Base-by-base conservation (phyloP, 1,140 invertebrate genomes). In the Drosophila takahashii region DNA sequence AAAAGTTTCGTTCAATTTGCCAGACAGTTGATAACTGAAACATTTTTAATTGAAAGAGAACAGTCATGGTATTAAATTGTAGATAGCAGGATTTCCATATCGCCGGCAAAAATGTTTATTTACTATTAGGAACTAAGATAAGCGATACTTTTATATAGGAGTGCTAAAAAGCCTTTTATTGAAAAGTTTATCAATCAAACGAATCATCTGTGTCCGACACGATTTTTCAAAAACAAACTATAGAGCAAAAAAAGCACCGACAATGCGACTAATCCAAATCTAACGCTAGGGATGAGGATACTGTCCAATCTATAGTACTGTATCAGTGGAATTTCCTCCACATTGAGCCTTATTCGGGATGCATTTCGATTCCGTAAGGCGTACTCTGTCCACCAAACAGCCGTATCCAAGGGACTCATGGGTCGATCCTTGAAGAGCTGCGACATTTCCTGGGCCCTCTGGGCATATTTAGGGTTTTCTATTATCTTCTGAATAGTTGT, bases 371-470 rank as follows among this genome's bases (percentile, higher is more conserved):
- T 57, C 1, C 84, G 81, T 51, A 53, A 73, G 58, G 94, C 92
- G 59, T 95, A 95, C 77, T 95, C 94, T 0, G 94, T 93, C 95
- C 94, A 95, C 89, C 93, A 95, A 13, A 94, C 90, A 3, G 94
- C 93, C 2, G 92, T 93, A 8, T 95, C 94, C 50, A 94, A 50
- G 0, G 94, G 92, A 11, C 90, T 81, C 59, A 93, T 69, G 1
- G 94, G 94, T 29, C 93, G 90, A 72, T 95, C 94, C 44, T 76
- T 90, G 61, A 94, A 94, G 6, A 92, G 74, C 32, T 62, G 57
- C 0, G 94, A 94, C 9, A 94, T 64, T 91, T 92, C 54, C 15
- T 57, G 53, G 1, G 75, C 79, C 1, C 36, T 65, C 4, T 3
- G 0, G 0, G 36, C 13, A 11, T 83, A 83, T 0, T 2, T 22